Percentiles rank a stretch among this genome's conserved stretches.
Evolutionary conservation across 2,797 vertebrate species (phyloP).

Genomic region (Cynopterus sphinx): DNA sequence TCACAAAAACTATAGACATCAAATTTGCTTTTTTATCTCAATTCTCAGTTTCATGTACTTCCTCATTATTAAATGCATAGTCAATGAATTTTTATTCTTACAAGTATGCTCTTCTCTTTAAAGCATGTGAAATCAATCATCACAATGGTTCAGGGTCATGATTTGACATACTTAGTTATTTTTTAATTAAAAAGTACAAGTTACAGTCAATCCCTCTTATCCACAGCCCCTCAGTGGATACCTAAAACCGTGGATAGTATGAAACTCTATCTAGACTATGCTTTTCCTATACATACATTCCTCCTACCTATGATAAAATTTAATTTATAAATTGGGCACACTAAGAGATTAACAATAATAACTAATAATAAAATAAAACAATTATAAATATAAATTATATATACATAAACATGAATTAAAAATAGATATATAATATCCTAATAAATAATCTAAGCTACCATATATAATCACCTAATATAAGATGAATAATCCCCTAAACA

Average conservation of each 20-base stretch:
- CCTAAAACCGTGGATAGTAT: not conserved
- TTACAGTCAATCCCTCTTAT: not conserved
- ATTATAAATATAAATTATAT: not conserved
- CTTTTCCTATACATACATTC: not conserved
- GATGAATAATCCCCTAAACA: not conserved
- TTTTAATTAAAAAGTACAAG: not conserved
- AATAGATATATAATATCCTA: not conserved
- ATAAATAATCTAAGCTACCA: not conserved
- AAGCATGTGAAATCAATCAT: not conserved
- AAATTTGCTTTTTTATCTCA: not conserved
- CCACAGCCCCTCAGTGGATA: no score
- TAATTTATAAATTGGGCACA: not conserved
- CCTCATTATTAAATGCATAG: not conserved
- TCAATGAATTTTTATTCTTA: not conserved
- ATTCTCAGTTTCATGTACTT: not conserved
- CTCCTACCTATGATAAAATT: not conserved
- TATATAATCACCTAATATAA: not conserved
- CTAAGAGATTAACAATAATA: not conserved
- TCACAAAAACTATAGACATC: not conserved
- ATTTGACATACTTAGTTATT: not conserved
- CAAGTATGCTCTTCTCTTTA: not conserved
- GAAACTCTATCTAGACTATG: not conserved
- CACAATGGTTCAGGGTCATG: not conserved
- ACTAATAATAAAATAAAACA: not conserved
- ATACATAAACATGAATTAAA: not conserved